Conservation (phyloP, 1,140 invertebrate species). For the Diabrotica virgifera region DNA sequence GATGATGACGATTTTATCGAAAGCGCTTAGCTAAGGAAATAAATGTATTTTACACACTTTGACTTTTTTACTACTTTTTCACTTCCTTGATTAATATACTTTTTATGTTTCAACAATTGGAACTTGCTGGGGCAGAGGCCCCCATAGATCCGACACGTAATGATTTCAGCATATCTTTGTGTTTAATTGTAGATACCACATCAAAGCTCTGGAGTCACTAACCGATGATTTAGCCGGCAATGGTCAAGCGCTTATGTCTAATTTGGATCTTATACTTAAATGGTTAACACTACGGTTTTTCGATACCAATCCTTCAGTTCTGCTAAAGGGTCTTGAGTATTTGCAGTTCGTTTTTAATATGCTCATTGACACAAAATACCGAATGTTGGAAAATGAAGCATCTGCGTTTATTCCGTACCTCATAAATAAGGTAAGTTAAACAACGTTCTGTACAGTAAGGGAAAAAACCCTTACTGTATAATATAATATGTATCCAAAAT, state of each 20-base stretch:
- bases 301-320: slow-evolving; percentile 96
- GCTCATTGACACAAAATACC: slow-evolving; percentile 77
- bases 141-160: too few relatives aligned
- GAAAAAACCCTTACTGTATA: too few relatives aligned
- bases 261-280: slow-evolving; percentile 93
- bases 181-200: slow-evolving; percentile 71
- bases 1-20: too few relatives aligned
- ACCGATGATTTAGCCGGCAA: slow-evolving; percentile 78
- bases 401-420: slow-evolving; percentile 89
- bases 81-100: too few relatives aligned
- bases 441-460: neutral
- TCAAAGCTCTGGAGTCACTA: slow-evolving; percentile 91
- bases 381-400: slow-evolving; percentile 86
- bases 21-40: too few relatives aligned
- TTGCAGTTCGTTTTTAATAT: slow-evolving; percentile 77
- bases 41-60: too few relatives aligned
- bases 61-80: too few relatives aligned
- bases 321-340: slow-evolving; percentile 93
- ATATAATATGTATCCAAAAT: too few relatives aligned
- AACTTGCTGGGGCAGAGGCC: too few relatives aligned
- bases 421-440: slow-evolving; percentile 37
- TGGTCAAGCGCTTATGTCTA: slow-evolving; percentile 76
- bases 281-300: slow-evolving; percentile 96
- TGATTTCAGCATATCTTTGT: too few relatives aligned
- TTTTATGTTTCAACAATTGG: too few relatives aligned